Evolutionary conservation across 2,113 vertebrate genomes (phyloP), one percentile per base, ranked within the genome.

Genomic region (Halichoerus grypus): DNA sequence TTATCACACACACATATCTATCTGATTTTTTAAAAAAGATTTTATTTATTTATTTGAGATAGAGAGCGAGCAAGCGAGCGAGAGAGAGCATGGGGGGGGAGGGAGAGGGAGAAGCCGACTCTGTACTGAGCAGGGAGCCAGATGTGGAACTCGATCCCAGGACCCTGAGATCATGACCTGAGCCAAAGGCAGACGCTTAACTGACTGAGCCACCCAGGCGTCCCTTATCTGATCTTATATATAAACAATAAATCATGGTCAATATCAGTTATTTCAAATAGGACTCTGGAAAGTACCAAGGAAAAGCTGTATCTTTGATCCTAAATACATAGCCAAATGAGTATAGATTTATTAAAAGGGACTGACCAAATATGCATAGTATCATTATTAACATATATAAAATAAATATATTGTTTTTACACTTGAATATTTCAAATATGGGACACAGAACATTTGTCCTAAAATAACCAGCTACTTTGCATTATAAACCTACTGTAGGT

Each of bases 401-500:
- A 19, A 91, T 91, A 86, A 85, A 74, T 31, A 51, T n/a, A 82
- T 91, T 93, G 42, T 49, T 88, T 91, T 89, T 90, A 87, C 26
- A 86, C 55, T 74, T 90, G 16, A 36, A 26, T 94, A 86, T 74
- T 97, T 90, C 69, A 94, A 79, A 87, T 94, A 83, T 28, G 46
- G 31, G 21, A 1, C 72, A 51, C 3, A 93, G 65, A 93, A 33
- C 22, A 81, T 84, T 93, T 93, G 10, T 59, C 65, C 82, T 96
- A 83, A 94, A 93, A 79, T 81, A 97, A 91, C 16, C 42, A 76
- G 42, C 5, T 91, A 81, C 93, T 91, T 91, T 88, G 36, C 57
- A 79, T 42, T 33, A 65, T 57, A 92, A 84, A 83, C 28, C 49
- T 69, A 90, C n/a, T 31, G 9, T 22, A 59, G 61, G n/a, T 63